A percentile compares a stretch with the other conserved stretches of the same genome.
phyloP scores from a whole-genome alignment of 1,140 invertebrate genomes.

The Lepidurus apus region DNA sequence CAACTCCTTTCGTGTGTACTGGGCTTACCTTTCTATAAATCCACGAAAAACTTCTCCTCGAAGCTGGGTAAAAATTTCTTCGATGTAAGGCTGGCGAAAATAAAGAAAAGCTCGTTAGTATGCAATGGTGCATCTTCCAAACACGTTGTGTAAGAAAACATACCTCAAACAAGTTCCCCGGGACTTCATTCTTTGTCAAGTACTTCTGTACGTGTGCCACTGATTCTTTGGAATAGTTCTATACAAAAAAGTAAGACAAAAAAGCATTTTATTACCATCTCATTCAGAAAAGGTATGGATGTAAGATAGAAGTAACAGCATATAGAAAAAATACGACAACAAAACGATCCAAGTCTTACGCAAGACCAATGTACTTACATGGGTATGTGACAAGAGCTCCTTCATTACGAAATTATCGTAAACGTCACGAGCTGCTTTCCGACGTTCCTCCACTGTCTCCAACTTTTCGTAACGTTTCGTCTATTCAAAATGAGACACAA shows the following conservation, averaged over 20 bases:
- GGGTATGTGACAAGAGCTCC: slow-evolving; percentile 94
- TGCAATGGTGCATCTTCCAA: not conserved
- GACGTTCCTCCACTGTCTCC: slow-evolving; percentile 91
- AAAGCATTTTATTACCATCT: slow-evolving; percentile 22
- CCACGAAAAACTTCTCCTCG: slow-evolving; percentile 93
- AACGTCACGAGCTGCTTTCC: slow-evolving; percentile 89
- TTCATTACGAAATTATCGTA: slow-evolving; percentile 99
- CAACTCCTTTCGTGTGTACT: not conserved
- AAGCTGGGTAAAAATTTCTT: slow-evolving; percentile 97
- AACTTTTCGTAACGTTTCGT: slow-evolving; percentile 98
- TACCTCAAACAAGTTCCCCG: slow-evolving; percentile 95
- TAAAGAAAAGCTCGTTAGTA: not conserved
- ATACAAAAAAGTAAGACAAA: slow-evolving; percentile 45
- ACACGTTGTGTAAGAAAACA: slow-evolving; percentile 38
- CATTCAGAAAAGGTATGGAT: not conserved
- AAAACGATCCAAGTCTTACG: not conserved
- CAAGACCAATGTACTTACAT: slow-evolving; percentile 63
- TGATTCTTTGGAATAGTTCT: slow-evolving; percentile 96
- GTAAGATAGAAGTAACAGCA: not conserved
- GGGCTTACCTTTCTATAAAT: slow-evolving; percentile 88
- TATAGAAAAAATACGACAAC: not conserved
- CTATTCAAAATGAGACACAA: slow-evolving; percentile 55
- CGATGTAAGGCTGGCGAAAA: slow-evolving; percentile 81
- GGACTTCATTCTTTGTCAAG: slow-evolving; percentile 94
- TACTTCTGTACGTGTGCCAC: slow-evolving; percentile 95